Evolutionary conservation across 1,140 invertebrate genomes (phyloP).

Genomic region (Cyphomyrmex costatus): DNA sequence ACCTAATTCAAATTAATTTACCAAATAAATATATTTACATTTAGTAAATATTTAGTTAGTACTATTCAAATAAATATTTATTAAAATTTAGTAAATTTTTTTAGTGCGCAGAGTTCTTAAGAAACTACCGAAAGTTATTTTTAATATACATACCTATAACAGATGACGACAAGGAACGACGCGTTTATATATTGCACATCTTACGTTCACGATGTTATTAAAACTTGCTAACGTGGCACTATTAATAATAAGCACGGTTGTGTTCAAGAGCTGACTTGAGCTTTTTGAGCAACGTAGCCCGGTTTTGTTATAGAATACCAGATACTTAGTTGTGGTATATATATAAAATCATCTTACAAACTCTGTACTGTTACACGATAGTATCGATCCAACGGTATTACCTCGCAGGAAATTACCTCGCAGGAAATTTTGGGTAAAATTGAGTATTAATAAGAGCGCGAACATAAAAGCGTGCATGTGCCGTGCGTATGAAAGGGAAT

Average conservation of each 20-base stretch:
- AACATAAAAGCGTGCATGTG: neutral
- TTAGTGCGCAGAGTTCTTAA: neutral
- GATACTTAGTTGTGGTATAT: slow-evolving; percentile 1
- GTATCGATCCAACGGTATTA: slow-evolving; percentile 26
- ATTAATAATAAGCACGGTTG: slow-evolving; percentile 54
- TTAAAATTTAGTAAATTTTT: no score
- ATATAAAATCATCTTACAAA: slow-evolving; percentile 53
- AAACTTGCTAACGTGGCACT: slow-evolving; percentile 53
- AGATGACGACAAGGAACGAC: slow-evolving; percentile 8
- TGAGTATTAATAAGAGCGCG: neutral
- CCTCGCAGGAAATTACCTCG: neutral
- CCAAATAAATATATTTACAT: no score
- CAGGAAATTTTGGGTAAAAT: slow-evolving; percentile 40
- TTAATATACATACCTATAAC: neutral
- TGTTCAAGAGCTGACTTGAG: slow-evolving; percentile 39
- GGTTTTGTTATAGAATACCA: slow-evolving; percentile 52
- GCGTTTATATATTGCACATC: slow-evolving; percentile 2
- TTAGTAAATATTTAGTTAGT: no score
- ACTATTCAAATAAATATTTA: no score
- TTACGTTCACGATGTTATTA: slow-evolving; percentile 29
- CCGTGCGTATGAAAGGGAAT: neutral
- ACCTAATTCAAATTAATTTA: no score
- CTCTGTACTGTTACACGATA: slow-evolving; percentile 23
- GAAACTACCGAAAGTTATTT: slow-evolving; percentile 27
- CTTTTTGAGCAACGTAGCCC: slow-evolving; percentile 34